Evolutionary conservation across 2,888 invertebrate genomes (phyloP).

Genomic region (Drosophila seclusa): DNA sequence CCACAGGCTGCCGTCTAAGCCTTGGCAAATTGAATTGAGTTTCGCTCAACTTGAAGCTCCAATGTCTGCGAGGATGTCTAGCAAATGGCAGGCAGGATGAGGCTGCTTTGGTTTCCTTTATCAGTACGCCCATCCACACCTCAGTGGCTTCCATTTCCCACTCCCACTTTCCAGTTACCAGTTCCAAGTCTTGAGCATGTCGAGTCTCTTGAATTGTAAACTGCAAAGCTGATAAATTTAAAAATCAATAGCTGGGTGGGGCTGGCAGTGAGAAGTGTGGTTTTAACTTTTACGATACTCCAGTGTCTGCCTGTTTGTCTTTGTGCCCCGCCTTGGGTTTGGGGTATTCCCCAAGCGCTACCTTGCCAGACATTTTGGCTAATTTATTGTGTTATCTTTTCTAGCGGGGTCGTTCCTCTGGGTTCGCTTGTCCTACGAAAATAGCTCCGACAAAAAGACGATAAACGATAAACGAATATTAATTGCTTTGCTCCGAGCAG

Average conservation of each 20-base stretch:
- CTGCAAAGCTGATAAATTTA: conserved; percentile 56
- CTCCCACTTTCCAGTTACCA: too few relatives aligned
- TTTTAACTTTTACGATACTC: conserved; percentile 35
- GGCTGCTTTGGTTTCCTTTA: conserved; percentile 42
- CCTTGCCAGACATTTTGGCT: conserved; percentile 55
- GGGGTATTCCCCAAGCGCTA: conserved; percentile 49
- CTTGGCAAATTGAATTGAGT: conserved; percentile 64
- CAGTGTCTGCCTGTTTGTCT: conserved; percentile 41
- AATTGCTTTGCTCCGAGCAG: conserved; percentile 45
- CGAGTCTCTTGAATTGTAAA: conserved; percentile 41
- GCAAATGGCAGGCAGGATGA: conserved; percentile 42
- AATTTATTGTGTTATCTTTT: conserved; percentile 63
- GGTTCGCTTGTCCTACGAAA: conserved; percentile 31
- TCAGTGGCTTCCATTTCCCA: too few relatives aligned
- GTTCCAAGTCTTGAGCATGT: conserved; percentile 7
- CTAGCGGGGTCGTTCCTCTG: conserved; percentile 35
- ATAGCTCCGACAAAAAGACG: conserved; percentile 43
- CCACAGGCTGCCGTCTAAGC: conserved; percentile 53
- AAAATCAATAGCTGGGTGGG: conserved; percentile 53
- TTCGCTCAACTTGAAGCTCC: conserved; percentile 34
- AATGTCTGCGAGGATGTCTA: conserved; percentile 29
- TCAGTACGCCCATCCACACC: conserved; percentile 7
- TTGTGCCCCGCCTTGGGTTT: conserved; percentile 17
- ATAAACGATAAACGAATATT: conserved; percentile 55
- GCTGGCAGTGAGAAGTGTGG: conserved; percentile 13